Base-by-base conservation (phyloP, 2,888 invertebrate species). In the Drosophila affinis region DNA sequence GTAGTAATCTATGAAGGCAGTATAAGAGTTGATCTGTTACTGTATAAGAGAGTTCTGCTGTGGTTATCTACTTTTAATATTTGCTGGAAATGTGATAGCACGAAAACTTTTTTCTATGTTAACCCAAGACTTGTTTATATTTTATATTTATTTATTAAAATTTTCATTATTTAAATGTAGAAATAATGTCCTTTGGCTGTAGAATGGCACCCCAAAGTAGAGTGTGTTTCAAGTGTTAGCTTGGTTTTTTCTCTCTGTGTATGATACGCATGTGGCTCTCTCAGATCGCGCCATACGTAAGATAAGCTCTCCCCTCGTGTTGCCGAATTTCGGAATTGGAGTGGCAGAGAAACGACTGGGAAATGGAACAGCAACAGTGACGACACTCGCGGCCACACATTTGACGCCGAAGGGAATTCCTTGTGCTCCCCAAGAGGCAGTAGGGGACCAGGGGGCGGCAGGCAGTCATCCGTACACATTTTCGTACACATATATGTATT, bases 361-460 rank as follows among this genome's bases (percentile, higher is more conserved):
- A n/a, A n/a, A 1, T 39, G 39, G 39, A 39, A 39, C 39, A 7
- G n/a, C 39, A 39, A 39, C 39, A 39, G 57, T 34, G 65, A 46
- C 57, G 18, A 27, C 51, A 46, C 27, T 17, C n/a, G 32, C n/a
- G 21, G 34, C n/a, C 24, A 55, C 18, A 29, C 24, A 7, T 17
- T 10, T 12, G 21, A 17, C 45, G 18, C 62, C 12, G 21, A 18
- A 18, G 65, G 65, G 56, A 67, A 34, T 64, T 51, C 39, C 49
- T 24, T 7, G 2, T 7, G 45, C 10, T 44, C 32, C 48, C 44
- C 17, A 51, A 18, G 49, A 45, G 29, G 0, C 17, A 21, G 24
- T 24, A 17, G 27, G 17, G 7, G 27, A 7, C 27, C 9, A 9
- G 27, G 9, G 24, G 21, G 21, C 3, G 24, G 24, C 2, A 29